phyloP scores from a whole-genome alignment of 2,797 vertebrate species.

The Nannoperca obscura region DNA sequence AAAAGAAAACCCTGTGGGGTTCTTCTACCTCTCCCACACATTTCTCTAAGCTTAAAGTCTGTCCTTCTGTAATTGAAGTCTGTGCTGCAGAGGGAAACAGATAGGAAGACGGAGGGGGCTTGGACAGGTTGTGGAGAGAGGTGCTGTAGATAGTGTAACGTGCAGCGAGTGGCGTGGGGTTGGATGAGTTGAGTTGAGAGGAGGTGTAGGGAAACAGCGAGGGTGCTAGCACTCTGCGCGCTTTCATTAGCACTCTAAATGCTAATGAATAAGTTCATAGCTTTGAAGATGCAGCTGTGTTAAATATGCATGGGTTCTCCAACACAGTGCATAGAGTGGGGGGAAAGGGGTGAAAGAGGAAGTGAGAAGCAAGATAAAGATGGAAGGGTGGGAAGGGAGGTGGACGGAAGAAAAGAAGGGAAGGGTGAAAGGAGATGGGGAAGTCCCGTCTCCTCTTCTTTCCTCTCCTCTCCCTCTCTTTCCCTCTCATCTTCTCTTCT shows the following conservation, averaged over 20 bases:
- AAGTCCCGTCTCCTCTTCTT: neutral
- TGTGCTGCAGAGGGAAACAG: conserved; percentile 43
- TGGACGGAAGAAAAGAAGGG: conserved; percentile 8
- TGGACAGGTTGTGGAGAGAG: conserved; percentile 34
- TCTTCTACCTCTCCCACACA: conserved; percentile 56
- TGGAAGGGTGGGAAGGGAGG: conserved; percentile 34
- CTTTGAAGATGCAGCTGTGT: conserved; percentile 84
- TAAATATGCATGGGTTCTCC: conserved; percentile 82
- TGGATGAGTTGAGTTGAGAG: conserved; percentile 42
- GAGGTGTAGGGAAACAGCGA: conserved; percentile 67
- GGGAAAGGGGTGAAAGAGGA: conserved; percentile 43
- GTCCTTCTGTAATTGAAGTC: conserved; percentile 55
- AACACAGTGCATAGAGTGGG: conserved; percentile 52
- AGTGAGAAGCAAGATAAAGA: conserved; percentile 35
- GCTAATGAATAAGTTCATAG: conserved; percentile 83
- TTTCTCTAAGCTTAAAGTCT: conserved; percentile 35
- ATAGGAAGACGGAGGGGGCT: conserved; percentile 18
- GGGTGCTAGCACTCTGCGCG: conserved; percentile 68
- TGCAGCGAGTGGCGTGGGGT: conserved; percentile 39
- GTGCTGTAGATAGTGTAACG: conserved; percentile 32
- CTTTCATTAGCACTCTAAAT: conserved; percentile 87
- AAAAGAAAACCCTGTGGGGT: conserved; percentile 47
- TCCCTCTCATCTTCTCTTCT: neutral
- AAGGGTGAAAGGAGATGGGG: neutral
- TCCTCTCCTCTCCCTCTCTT: neutral